Conservation (phyloP, 2,888 invertebrate species). For the Drepanosiphum platanoidis region DNA sequence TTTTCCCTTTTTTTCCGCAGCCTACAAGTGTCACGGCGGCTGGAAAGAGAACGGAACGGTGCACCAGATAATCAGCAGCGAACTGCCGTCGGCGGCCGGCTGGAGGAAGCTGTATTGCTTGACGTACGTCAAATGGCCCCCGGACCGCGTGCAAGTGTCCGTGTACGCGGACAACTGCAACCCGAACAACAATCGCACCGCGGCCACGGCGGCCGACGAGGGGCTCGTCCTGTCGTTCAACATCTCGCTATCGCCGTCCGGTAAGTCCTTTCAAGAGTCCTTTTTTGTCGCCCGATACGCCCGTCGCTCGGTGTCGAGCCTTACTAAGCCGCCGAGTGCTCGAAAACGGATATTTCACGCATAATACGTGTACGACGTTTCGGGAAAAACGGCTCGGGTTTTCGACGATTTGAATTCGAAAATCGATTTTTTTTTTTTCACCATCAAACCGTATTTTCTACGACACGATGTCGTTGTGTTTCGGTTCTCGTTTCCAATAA, state of each 20-base stretch:
- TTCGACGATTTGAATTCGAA: too few species aligned
- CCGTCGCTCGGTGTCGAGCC: too few species aligned
- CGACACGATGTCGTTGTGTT: too few species aligned
- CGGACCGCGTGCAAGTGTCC: conserved; percentile 43
- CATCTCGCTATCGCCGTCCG: conserved; percentile 47
- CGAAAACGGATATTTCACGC: too few species aligned
- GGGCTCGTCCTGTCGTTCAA: conserved; percentile 54
- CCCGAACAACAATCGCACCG: conserved; percentile 21
- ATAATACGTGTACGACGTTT: too few species aligned
- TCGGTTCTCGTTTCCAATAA: too few species aligned
- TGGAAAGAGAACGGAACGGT: conserved; percentile 82
- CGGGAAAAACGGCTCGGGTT: too few species aligned
- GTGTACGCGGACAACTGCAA: conserved; percentile 55
- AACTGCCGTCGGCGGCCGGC: conserved; percentile 35
- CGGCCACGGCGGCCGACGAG: not conserved
- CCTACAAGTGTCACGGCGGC: conserved; percentile 88
- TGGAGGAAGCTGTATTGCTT: conserved; percentile 55
- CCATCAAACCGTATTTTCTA: too few species aligned
- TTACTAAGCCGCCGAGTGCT: too few species aligned
- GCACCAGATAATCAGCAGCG: conserved; percentile 79
- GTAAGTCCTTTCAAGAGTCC: too few species aligned
- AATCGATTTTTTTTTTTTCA: too few species aligned
- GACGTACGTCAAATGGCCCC: conserved; percentile 51
- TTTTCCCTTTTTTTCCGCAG: conserved; percentile 69
- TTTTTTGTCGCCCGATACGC: not conserved